Evolutionary conservation across 2,113 vertebrate species (phyloP).

Genomic region (Menura novaehollandiae): DNA sequence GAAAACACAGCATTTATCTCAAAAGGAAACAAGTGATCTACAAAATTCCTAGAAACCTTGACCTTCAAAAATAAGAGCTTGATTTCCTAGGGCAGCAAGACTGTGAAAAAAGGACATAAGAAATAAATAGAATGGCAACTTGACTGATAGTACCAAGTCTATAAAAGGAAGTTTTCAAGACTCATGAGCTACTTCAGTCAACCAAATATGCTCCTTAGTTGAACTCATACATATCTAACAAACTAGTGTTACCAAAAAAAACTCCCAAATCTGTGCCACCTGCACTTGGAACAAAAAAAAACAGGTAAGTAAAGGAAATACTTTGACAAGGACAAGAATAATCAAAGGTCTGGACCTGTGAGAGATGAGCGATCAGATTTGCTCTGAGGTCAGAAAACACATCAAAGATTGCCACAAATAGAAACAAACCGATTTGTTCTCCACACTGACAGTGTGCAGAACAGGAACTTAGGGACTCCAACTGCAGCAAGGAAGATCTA

Average conservation of each 20-base stretch:
- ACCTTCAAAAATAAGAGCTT: neutral
- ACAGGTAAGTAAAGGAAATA: neutral
- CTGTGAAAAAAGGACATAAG: neutral
- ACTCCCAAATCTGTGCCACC: neutral
- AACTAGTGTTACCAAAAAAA: neutral
- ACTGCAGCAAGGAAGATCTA: neutral
- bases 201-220: neutral
- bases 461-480: neutral
- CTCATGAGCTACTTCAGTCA: neutral
- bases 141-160: neutral
- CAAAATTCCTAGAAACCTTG: neutral
- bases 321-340: neutral
- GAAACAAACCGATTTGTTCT: neutral
- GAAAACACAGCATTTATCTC: neutral
- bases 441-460: neutral
- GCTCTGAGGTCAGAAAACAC: neutral
- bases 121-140: neutral
- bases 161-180: neutral
- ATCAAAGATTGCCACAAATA: constrained; percentile 13
- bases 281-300: neutral
- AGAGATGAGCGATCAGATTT: neutral
- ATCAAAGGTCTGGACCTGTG: neutral
- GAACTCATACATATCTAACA: neutral
- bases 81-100: neutral
- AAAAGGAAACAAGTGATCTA: neutral